phyloP scores from a whole-genome alignment of 2,888 invertebrate species.

The Argynnis bischoffii region DNA sequence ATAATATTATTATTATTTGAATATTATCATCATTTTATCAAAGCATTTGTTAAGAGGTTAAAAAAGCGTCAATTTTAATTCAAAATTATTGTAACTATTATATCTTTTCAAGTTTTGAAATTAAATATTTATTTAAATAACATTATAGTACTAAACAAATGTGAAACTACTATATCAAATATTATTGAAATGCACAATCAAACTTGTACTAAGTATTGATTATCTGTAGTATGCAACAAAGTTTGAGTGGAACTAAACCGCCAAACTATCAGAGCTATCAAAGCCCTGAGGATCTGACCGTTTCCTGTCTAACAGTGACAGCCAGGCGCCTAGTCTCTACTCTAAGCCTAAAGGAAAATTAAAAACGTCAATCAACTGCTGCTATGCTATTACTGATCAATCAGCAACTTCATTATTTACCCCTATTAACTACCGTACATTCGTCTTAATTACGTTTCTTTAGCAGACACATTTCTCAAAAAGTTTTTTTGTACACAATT shows the following conservation, averaged over 20 bases:
- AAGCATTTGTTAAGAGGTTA: too few species aligned
- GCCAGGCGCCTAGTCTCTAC: slow-evolving; percentile 49
- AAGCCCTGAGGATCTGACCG: slow-evolving; percentile 47
- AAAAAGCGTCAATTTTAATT: too few species aligned
- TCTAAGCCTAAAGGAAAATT: slow-evolving; percentile 52
- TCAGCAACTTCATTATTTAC: slow-evolving; percentile 68
- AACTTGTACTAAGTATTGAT: slow-evolving; percentile 9
- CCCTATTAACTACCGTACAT: slow-evolving; percentile 68
- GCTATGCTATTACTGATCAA: slow-evolving; percentile 65
- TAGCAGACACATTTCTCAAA: slow-evolving; percentile 31
- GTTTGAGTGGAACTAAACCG: slow-evolving; percentile 31
- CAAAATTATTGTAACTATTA: too few species aligned
- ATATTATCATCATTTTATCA: too few species aligned
- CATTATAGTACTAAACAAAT: neutral
- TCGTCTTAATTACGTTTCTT: slow-evolving; percentile 68
- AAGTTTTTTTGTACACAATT: slow-evolving; percentile 4
- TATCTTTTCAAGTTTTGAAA: too few species aligned
- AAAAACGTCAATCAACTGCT: slow-evolving; percentile 74
- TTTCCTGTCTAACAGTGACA: slow-evolving; percentile 51
- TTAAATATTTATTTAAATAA: too few species aligned
- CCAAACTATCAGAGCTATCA: slow-evolving; percentile 42
- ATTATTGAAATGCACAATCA: slow-evolving; percentile 18
- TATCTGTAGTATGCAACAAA: slow-evolving; percentile 3
- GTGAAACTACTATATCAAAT: neutral
- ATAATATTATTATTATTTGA: too few species aligned